phyloP scores from a whole-genome alignment of 1,140 invertebrate genomes.

The Copidosoma floridanum region DNA sequence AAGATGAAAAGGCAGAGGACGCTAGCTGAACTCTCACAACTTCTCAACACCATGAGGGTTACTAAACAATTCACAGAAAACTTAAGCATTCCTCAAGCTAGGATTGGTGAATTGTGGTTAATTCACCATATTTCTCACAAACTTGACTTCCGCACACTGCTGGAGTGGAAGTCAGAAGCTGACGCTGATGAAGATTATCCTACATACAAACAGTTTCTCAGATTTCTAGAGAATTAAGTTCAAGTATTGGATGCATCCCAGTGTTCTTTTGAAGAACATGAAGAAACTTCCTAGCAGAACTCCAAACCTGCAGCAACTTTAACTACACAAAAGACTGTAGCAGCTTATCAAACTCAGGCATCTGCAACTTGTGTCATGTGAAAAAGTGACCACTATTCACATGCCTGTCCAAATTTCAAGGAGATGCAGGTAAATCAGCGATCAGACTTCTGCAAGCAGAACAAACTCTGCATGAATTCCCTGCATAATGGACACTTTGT shows the following conservation, averaged over 20 bases:
- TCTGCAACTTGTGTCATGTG: too few relatives aligned
- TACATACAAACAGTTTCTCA: not conserved
- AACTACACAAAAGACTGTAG: too few relatives aligned
- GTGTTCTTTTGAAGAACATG: too few relatives aligned
- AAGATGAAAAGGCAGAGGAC: not conserved
- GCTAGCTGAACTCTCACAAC: not conserved
- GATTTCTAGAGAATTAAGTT: not conserved
- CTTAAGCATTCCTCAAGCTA: not conserved
- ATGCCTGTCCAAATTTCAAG: too few relatives aligned
- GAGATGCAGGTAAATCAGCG: too few relatives aligned
- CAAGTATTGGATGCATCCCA: not conserved
- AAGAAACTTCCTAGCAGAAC: too few relatives aligned
- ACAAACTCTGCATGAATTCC: too few relatives aligned
- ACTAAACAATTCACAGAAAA: not conserved
- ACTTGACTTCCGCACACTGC: not conserved
- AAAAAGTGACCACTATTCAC: too few relatives aligned
- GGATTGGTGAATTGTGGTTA: not conserved
- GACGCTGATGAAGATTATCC: not conserved
- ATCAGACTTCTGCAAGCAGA: too few relatives aligned
- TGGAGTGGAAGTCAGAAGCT: not conserved
- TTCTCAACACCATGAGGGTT: not conserved
- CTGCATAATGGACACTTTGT: too few relatives aligned
- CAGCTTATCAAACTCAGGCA: too few relatives aligned
- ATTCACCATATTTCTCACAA: not conserved
- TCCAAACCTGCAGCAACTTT: too few relatives aligned